Evolutionary conservation across 1,140 invertebrate species (phyloP), one percentile per base, ranked within the genome.

Genomic region (Plectrocnemia conspersa): DNA sequence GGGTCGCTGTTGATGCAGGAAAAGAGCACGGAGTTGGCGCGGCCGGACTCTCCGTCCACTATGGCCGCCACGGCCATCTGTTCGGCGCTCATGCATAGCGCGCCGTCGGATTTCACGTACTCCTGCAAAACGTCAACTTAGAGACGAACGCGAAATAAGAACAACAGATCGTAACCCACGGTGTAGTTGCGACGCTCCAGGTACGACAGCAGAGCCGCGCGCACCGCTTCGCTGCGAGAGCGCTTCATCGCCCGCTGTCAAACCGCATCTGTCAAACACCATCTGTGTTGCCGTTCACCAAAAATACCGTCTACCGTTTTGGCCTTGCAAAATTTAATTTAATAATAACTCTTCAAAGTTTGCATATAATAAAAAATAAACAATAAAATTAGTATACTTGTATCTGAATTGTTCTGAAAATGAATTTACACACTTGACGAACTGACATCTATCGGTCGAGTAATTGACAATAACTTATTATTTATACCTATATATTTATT

Each of bases 1-100:
- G 77, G 73, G 63, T 80, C 78, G 60, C 79, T 79, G 50, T 77
- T 81, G 2, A 79, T 78, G 44, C 75, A 78, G 5, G 74, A 76
- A 64, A 74, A 76, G 27, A 76, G 62, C 48, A 76, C 73, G 24
- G 74, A 75, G 62, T 76, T 76, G 4, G 71, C 64, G 10, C 73
- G 66, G 64, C 73, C 74, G 6, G 74, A 65, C 63, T 74, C 74
- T 64, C 71, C 72, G 53, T 76, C 71, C 22, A 76, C 68, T 53
- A 76, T 73, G 23, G 72, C 74, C 6, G 72, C 66, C 2, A 74
- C 69, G 42, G 73, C 73, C 73, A 76, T 75, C 65, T 76, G 69
- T 63, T 76, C 74, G 35, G 72, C 74, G 63, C 72, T 76, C 56
- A 68, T 66, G 63, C 68, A 72, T 52, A 68, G 59, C 36, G 67